These are phyloP conservation scores for Papilio protenor DNA, from an alignment of 2,888 invertebrate species.

Conservation along the genomic window DNA sequence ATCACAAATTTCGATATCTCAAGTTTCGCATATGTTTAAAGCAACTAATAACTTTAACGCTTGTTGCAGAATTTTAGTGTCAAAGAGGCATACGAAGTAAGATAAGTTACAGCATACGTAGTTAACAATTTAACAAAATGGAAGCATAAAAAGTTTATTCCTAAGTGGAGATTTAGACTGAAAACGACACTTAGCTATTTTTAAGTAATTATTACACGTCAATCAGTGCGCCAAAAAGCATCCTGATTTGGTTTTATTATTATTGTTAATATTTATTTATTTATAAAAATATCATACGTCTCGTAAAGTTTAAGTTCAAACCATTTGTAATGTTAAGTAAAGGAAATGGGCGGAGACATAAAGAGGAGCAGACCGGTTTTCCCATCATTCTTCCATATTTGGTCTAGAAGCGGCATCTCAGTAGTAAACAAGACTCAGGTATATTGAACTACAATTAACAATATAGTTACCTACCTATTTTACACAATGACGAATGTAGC, in stretches of 20 bases:
- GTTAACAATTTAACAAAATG: too few species aligned
- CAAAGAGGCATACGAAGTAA: too few species aligned
- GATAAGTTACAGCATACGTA: too few species aligned
- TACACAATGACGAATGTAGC: background rate
- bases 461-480: background rate
- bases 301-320: background rate
- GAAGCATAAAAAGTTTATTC: too few species aligned
- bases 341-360: constrained; percentile 11
- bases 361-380: background rate
- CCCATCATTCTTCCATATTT: constrained; percentile 4
- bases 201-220: too few species aligned
- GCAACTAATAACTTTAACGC: background rate
- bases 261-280: background rate
- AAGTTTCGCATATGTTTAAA: constrained; percentile 28
- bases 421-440: background rate
- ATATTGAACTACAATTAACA: background rate
- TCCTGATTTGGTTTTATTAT: too few species aligned
- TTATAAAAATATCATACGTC: background rate
- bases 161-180: too few species aligned
- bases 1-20: constrained; percentile 29
- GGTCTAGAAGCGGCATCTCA: background rate
- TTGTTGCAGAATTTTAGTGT: background rate
- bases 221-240: too few species aligned
- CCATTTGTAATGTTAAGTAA: constrained; percentile 12
- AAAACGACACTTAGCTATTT: too few species aligned